phyloP scores from a whole-genome alignment of 2,888 invertebrate genomes.

The Tuberolachnus salignus region DNA sequence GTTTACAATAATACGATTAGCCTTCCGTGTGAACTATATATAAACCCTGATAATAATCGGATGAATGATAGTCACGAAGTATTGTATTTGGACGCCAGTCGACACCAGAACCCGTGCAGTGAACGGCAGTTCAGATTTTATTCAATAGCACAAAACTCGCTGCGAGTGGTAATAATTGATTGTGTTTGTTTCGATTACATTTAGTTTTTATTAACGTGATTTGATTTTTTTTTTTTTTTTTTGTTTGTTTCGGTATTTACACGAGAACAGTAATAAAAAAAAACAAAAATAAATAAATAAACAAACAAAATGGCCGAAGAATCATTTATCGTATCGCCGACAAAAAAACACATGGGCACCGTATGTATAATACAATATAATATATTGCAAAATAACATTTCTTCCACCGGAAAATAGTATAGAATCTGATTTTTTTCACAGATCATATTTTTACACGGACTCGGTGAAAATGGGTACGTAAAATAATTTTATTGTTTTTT shows the following conservation, averaged over 20 bases:
- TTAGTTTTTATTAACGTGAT: not conserved
- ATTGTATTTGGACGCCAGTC: not conserved
- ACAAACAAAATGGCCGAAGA: slow-evolving; percentile 19
- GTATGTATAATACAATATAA: slow-evolving; percentile 66
- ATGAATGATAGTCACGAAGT: slow-evolving; percentile 1
- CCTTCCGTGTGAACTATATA: not conserved
- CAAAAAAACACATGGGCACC: slow-evolving; percentile 83
- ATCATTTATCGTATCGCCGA: slow-evolving; percentile 75
- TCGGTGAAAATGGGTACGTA: slow-evolving; percentile 89
- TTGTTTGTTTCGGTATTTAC: not conserved
- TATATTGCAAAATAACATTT: too few relatives aligned
- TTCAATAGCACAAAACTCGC: not conserved
- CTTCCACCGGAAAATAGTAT: too few relatives aligned
- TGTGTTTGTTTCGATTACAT: not conserved
- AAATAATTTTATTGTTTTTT: not conserved
- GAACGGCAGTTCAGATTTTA: not conserved
- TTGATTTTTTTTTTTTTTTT: not conserved
- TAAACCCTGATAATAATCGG: slow-evolving; percentile 11
- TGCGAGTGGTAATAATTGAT: not conserved
- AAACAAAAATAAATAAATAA: too few relatives aligned
- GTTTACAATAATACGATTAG: not conserved
- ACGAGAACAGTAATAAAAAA: too few relatives aligned
- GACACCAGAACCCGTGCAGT: not conserved
- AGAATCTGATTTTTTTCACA: slow-evolving; percentile 66
- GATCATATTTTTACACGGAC: slow-evolving; percentile 94